Percentiles rank a stretch among this genome's conserved stretches.
These are phyloP conservation scores for roundworm (Caenorhabditis elegans) DNA, from an alignment of 1,140 invertebrate species.

Conservation along the genomic window DNA sequence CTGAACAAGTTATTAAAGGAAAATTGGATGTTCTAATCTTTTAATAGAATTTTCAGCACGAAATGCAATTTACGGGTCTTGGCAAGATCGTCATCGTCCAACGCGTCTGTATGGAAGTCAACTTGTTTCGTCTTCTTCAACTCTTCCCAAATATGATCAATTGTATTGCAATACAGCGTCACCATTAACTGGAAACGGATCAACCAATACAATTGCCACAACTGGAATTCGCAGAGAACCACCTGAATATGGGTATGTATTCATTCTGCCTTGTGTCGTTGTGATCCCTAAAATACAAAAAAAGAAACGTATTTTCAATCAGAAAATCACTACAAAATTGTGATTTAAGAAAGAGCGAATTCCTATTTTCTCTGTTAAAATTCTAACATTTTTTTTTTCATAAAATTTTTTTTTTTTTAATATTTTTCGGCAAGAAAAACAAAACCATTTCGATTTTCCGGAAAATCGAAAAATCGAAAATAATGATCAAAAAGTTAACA, in stretches of 20 bases:
- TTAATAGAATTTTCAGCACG: constrained; percentile 10
- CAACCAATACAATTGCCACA: constrained; percentile 6
- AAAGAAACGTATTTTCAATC: too few relatives aligned
- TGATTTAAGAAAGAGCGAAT: too few relatives aligned
- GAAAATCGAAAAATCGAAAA: too few relatives aligned
- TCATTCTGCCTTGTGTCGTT: too few relatives aligned
- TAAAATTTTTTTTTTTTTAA: neutral
- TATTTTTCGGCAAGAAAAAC: neutral
- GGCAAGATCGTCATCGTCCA: neutral
- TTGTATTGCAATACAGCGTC: neutral
- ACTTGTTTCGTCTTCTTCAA: neutral
- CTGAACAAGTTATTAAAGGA: too few relatives aligned
- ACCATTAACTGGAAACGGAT: neutral
- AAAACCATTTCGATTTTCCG: too few relatives aligned
- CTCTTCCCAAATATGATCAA: constrained; percentile 11
- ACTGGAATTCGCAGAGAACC: constrained; percentile 15
- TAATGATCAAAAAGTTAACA: too few relatives aligned
- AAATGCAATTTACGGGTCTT: neutral
- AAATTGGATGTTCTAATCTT: too few relatives aligned
- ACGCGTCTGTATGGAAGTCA: constrained; percentile 3
- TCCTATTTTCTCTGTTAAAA: too few relatives aligned
- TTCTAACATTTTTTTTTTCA: neutral
- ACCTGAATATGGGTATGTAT: constrained; percentile 17
- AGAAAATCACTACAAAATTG: too few relatives aligned
- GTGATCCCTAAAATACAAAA: too few relatives aligned